A percentile compares a stretch with the other conserved stretches of the same genome.
phyloP scores from a whole-genome alignment of 64 coral and sea anemone genomes.

The Catalaphyllia jardinei region DNA sequence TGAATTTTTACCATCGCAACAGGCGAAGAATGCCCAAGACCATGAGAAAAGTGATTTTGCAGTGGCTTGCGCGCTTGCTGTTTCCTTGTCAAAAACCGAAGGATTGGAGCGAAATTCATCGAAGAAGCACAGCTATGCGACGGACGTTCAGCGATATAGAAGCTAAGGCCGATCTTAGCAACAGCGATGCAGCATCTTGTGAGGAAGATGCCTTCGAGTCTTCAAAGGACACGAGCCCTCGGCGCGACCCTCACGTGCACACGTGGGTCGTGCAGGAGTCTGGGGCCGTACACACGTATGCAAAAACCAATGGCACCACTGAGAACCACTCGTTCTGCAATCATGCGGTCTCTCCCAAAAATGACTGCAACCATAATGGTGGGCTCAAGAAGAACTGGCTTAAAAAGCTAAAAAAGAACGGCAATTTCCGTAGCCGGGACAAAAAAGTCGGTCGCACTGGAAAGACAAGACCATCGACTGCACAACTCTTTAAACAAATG shows the following conservation, averaged over 20 bases:
- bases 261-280: constrained; percentile 2
- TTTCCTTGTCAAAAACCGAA: constrained; percentile 43
- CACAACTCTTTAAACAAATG: background rate
- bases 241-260: background rate
- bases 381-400: background rate
- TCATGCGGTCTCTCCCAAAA: background rate
- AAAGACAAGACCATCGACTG: constrained; percentile 2
- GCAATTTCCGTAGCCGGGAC: background rate
- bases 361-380: background rate
- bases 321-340: constrained; percentile 2
- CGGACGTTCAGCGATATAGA: background rate
- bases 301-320: background rate
- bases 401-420: background rate
- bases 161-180: background rate
- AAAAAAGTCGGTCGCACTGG: background rate
- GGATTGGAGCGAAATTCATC: constrained; percentile 17
- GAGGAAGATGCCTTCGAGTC: background rate
- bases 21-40: constrained; percentile 69
- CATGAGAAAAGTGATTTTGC: constrained; percentile 65
- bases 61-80: constrained; percentile 46
- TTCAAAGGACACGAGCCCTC: background rate
- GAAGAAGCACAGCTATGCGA: too few relatives aligned
- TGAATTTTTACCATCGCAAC: constrained; percentile 88
- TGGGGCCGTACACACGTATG: background rate
- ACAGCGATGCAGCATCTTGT: background rate